Base-by-base conservation (phyloP, 23 tunicate genomes). In the Ciona savignyi region DNA sequence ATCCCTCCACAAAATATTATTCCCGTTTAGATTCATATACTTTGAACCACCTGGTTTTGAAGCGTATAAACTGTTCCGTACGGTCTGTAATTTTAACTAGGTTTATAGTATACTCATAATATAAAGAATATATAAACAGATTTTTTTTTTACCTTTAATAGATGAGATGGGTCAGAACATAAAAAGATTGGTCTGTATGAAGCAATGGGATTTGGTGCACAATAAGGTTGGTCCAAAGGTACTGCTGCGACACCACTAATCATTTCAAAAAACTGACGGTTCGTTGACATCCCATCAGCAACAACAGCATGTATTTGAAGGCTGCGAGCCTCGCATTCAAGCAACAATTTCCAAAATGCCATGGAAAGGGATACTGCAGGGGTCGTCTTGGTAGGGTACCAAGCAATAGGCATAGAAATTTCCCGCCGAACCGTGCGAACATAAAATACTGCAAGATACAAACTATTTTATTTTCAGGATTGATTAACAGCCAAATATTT, bases 331-430 rank as follows among this genome's bases (percentile, higher is more conserved):
- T 34, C 30, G 26, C 30, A 71, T 71, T 27, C 42, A 23, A 34
- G 11, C 23, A 34, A 26, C 49, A 71, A 9, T 28, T 30, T 34
- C 30, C 32, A 34, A 42, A 42, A 42, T 42, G 56, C 56, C 56
- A 42, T 42, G 9, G 9, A 15, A 15, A 6, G 15, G 56, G 56
- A 9, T 42, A 15, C 56, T 3, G 76, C 25, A 22, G 76, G 62
- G n/a, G n/a, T n/a, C n/a, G n/a, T n/a, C 9, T 33, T 71, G 20
- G 76, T 71, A 25, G 76, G 76, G 34, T 71, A 71, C 76, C 76
- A 71, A 21, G 62, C 42, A 19, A 71, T 11, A 34, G 76, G 76
- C 3, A 71, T 19, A 23, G 79, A 75, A 34, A 71, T 35, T 21
- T 71, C 61, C 21, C 27, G 62, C 11, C 34, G 9, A 19, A 34